Base-by-base conservation (phyloP, 2,888 invertebrate genomes). In the Anthrax anthrax region DNA sequence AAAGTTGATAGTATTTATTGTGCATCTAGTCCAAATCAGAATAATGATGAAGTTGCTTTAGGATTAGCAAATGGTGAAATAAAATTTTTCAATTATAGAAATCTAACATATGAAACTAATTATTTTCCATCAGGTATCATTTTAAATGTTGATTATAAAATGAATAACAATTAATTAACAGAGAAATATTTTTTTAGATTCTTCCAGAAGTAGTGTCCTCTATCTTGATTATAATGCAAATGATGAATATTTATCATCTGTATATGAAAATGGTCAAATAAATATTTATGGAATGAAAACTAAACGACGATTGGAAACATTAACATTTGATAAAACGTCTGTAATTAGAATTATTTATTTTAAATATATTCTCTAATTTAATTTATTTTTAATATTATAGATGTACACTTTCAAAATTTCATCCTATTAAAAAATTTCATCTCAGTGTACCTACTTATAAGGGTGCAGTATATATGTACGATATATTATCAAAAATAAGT, bases 191-290 rank as follows among this genome's bases (percentile, higher is more conserved):
- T 27, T 48, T 51, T n/a, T 36, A 61, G 63, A 65, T 32, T 53
- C 55, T 17, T 53, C 55, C 5, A 57, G 59, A 3, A 60, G 58
- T 44, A 56, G 63, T 5, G 64, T 68, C 4, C 51, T 65, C 17
- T 60, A 55, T 48, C 52, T 67, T 47, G 68, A 68, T 48, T 68
- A 62, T 43, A 68, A 64, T 51, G 57, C 59, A 9, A 61, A 62
- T 0, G 65, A 67, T 54, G 67, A 66, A 45, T 65, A 65, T 43
- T 58, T 68, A 41, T 59, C 65, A 1, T 61, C 63, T 0, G 65
- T 68, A 8, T 58, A 61, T 34, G 67, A 68, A 46, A 60, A 56
- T 49, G 67, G 67, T 10, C 48, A 51, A 19, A 60, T 68, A 5
- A 65, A 61, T 40, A 55, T 67, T 5, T 65, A 60, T 50, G 64